These are phyloP conservation scores for Mayetiola destructor DNA, from an alignment of 2,888 invertebrate genomes.

Conservation along the genomic window DNA sequence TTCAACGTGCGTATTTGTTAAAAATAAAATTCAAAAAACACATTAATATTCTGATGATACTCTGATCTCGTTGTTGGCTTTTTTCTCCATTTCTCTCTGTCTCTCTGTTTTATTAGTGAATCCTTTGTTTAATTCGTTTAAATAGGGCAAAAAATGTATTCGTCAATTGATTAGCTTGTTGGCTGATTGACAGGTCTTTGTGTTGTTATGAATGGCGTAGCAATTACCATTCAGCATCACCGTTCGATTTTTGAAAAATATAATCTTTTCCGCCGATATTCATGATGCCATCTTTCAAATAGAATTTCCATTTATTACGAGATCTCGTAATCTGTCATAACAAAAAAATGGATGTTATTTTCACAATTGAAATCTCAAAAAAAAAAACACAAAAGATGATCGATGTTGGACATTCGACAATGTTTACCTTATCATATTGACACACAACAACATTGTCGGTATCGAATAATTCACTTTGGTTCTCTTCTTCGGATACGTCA, in stretches of 20 bases:
- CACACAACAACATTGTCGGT: slow-evolving; percentile 99
- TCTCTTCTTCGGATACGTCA: slow-evolving; percentile 94
- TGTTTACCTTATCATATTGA: slow-evolving; percentile 88
- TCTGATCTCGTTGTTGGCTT: too few relatives aligned
- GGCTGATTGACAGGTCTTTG: too few relatives aligned
- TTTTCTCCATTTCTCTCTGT: too few relatives aligned
- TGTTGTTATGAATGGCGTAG: too few relatives aligned
- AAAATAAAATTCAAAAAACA: too few relatives aligned
- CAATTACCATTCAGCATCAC: slow-evolving; percentile 95
- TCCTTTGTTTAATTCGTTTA: not conserved
- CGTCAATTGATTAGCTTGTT: not conserved
- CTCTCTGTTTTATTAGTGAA: too few relatives aligned
- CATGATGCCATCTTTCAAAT: slow-evolving; percentile 99
- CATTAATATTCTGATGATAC: too few relatives aligned
- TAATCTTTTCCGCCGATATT: slow-evolving; percentile 95
- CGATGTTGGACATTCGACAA: not conserved
- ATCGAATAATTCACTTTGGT: slow-evolving; percentile 79
- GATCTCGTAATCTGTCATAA: slow-evolving; percentile 76
- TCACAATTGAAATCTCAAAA: not conserved
- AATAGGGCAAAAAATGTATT: not conserved
- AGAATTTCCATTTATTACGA: slow-evolving; percentile 98
- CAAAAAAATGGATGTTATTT: slow-evolving; percentile 18
- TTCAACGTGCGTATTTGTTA: too few relatives aligned
- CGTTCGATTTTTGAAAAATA: slow-evolving; percentile 96
- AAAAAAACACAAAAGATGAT: not conserved